Evolutionary conservation across 2,888 invertebrate genomes (phyloP), one percentile per base, ranked within the genome.

Genomic region (Dendrolimus pini): DNA sequence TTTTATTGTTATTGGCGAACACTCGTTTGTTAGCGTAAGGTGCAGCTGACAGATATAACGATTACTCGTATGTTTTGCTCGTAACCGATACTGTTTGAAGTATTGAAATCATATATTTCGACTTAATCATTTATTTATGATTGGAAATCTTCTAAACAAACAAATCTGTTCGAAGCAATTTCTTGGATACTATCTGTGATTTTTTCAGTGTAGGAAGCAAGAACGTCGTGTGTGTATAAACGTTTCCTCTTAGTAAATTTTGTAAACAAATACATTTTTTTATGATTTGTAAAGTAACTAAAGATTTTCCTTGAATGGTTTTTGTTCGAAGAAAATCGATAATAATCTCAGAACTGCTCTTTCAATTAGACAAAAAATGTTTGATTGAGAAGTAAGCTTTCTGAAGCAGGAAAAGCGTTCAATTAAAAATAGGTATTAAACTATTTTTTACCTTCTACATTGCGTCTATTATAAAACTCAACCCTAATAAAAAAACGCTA

Each of bases 1-100:
- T 78, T 82, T 80, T 78, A 81, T 79, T 72, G 72, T 77, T 78
- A 79, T 78, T 72, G 71, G 67, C 64, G 62, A 55, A 60, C 58
- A 59, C 61, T 58, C 59, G 60, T 60, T 65, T 69, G 61, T 64
- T 71, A 65, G 62, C 64, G 66, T 65, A 62, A 70, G 67, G 62
- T 67, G 66, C 69, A 65, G 73, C 74, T 66, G 68, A 70, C 41
- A 63, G 65, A 68, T 63, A 63, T 66, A 61, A 66, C 61, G 63
- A 59, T 66, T 63, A 14, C 14, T 14, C 14, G 14, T 14, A 61
- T 57, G 54, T 59, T 63, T 61, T 62, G 58, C 58, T 10, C 47
- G 47, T 47, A 47, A 47, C 10, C 47, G 47, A 47, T 47, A 47
- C 47, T 9, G 47, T 47, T 47, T 47, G 47, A 10, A 47, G 47